These are phyloP conservation scores for Lagria hirta DNA, from an alignment of 2,888 invertebrate genomes.

Conservation along the genomic window DNA sequence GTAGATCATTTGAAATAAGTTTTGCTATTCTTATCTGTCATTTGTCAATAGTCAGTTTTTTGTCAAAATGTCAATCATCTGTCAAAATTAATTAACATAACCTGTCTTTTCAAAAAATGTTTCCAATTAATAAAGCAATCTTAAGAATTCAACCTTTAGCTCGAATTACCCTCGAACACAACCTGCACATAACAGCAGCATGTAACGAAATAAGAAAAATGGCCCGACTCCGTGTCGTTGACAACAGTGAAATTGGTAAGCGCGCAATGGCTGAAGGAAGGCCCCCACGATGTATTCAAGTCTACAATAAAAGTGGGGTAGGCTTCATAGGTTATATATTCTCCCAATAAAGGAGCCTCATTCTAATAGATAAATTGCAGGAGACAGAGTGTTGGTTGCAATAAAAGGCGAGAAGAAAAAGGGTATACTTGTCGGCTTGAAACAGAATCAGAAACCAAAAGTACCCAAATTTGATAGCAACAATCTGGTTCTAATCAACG, in stretches of 20 bases:
- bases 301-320: slow-evolving; percentile 78
- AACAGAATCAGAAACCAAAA: slow-evolving; percentile 76
- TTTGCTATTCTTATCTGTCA: too few relatives aligned
- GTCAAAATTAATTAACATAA: too few relatives aligned
- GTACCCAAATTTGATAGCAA: slow-evolving; percentile 93
- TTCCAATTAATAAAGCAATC: too few relatives aligned
- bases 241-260: slow-evolving; percentile 95
- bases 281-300: slow-evolving; percentile 90
- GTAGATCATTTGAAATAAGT: too few relatives aligned
- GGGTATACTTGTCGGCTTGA: slow-evolving; percentile 86
- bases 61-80: too few relatives aligned
- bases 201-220: slow-evolving; percentile 71
- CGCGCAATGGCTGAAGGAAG: slow-evolving; percentile 93
- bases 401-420: slow-evolving; percentile 95
- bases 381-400: slow-evolving; percentile 88
- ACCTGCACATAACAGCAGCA: slow-evolving; percentile 62
- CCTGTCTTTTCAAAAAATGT: too few relatives aligned
- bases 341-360: background rate
- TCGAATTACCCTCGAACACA: slow-evolving; percentile 3
- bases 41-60: too few relatives aligned
- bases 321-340: slow-evolving; percentile 62
- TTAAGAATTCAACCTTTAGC: background rate
- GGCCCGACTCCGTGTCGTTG: slow-evolving; percentile 86
- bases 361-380: slow-evolving; percentile 48
- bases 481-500: slow-evolving; percentile 94